Conservation (phyloP, 2,797 vertebrate species). For the Catamblyrhynchus diadema region DNA sequence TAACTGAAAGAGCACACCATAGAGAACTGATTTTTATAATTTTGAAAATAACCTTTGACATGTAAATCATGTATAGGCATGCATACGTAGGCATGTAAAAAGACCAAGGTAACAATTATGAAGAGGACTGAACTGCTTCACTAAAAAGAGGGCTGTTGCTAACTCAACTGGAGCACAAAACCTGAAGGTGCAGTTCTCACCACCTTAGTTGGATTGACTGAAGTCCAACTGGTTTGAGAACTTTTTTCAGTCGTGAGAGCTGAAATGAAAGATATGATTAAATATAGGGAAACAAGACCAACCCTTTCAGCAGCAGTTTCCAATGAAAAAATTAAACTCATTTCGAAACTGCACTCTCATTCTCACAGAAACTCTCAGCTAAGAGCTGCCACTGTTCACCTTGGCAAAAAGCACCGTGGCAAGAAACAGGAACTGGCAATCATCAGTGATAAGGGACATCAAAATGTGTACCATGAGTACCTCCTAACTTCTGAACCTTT, state of each 20-base stretch:
- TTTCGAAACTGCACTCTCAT: not conserved
- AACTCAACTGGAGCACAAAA: not conserved
- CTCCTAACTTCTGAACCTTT: not conserved
- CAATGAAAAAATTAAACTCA: not conserved
- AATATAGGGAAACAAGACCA: not conserved
- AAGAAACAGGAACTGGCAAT: not conserved
- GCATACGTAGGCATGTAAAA: not conserved
- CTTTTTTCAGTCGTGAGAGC: not conserved
- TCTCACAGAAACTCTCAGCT: not conserved
- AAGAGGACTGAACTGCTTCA: not conserved
- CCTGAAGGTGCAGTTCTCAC: not conserved
- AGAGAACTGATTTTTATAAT: not conserved
- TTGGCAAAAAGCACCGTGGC: not conserved
- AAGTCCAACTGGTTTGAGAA: not conserved
- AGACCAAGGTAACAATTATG: not conserved
- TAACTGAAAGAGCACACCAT: not conserved
- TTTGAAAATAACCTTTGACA: not conserved
- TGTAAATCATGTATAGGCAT: not conserved
- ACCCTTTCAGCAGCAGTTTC: not conserved
- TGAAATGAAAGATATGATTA: not conserved
- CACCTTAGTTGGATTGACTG: not conserved
- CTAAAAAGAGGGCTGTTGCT: not conserved
- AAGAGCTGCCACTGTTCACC: not conserved
- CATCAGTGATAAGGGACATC: not conserved
- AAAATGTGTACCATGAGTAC: not conserved